Evolutionary conservation across 2,888 invertebrate species (phyloP), one percentile per base, ranked within the genome.

Genomic region (Epistrophe grossulariae): DNA sequence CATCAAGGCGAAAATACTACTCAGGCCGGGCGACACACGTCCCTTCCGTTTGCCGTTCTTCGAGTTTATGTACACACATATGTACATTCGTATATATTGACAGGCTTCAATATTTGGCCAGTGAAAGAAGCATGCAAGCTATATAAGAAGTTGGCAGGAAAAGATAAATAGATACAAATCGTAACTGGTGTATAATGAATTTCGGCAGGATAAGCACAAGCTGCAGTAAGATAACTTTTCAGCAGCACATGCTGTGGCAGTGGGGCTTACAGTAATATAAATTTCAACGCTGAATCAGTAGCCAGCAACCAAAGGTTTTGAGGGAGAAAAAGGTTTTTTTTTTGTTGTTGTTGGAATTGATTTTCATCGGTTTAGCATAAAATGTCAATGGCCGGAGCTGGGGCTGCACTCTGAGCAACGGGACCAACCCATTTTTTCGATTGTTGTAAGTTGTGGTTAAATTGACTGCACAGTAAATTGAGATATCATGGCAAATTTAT

Each of bases 391-490:
- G 59, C 45, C 76, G 28, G 50, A 71, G 55, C 43, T 52, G 62
- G 77, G 81, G 35, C 31, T 35, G 35, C n/a, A 35, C 71, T 48
- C 35, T 52, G 62, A 73, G 81, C 40, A 77, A 28, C 9, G 24
- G 24, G 60, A 62, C 72, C 82, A 73, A 74, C 82, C 85, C 73
- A 82, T 62, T 55, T 80, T 50, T 74, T 84, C 13, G 45, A 43
- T 76, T 43, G 62, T 31, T 52, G 52, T 45, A 11, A 66, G 59
- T 64, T 68, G 60, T 60, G 43, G 52, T 55, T 9, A 6, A 78
- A 74, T 85, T 78, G 82, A 60, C 74, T 60, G 35, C 24, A 78
- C 71, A 82, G 79, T 87, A 82, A 82, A 82, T 87, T 87, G 82
- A 82, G 85, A 82, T 74, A 79, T 87, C 74, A 71, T 5, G 64